Conservation (phyloP, 2,113 vertebrate genomes). For the Calidris pugnax region DNA sequence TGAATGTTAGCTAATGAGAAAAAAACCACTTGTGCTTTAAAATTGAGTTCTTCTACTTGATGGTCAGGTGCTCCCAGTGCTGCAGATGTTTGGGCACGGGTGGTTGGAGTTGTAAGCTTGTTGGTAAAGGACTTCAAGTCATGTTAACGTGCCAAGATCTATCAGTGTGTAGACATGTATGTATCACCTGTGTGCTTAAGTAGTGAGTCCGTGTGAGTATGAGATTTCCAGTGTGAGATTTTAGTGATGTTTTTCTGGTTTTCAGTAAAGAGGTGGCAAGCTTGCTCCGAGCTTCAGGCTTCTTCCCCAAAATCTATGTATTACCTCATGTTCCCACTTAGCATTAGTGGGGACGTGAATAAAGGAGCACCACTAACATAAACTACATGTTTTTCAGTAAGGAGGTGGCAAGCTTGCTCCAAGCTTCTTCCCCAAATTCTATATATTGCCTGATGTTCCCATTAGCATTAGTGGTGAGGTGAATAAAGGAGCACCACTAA, state of each 20-base stretch:
- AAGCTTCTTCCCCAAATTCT: not conserved
- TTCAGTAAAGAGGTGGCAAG: not conserved
- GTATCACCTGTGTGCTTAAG: fast-evolving
- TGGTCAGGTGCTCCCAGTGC: not conserved
- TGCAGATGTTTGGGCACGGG: not conserved
- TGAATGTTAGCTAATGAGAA: not conserved
- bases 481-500: not conserved
- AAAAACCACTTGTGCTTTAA: fast-evolving
- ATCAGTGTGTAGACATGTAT: fast-evolving
- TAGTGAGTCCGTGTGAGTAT: fast-evolving
- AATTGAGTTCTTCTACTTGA: no score
- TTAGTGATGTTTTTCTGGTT: not conserved
- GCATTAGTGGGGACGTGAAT: fast-evolving
- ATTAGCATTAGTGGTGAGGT: fast-evolving
- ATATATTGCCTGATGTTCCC: fast-evolving
- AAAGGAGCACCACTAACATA: not conserved
- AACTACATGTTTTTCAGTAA: no score
- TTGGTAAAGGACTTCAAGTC: not conserved
- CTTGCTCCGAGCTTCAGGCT: not conserved
- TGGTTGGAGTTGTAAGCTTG: not conserved
- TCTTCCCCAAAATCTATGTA: not conserved
- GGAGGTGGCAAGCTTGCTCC: not conserved
- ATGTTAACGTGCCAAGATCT: not conserved
- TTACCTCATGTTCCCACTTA: not conserved
- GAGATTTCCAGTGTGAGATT: not conserved